Evolutionary conservation across 2,797 vertebrate species (phyloP).

Genomic region (Lepus oiostolus): DNA sequence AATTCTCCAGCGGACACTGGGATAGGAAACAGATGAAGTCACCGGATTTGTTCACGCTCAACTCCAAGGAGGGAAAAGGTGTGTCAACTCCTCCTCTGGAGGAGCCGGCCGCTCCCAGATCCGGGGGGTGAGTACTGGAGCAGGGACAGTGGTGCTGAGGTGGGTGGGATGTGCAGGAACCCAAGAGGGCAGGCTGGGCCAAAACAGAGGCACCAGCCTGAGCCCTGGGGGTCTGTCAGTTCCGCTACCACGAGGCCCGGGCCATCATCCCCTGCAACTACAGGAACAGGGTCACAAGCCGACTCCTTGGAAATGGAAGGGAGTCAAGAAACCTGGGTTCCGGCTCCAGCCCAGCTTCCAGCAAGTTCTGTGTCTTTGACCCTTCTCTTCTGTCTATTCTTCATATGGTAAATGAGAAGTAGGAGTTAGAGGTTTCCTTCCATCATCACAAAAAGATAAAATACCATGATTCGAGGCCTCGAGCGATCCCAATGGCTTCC

Average conservation of each 20-base stretch:
- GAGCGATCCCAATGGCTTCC: background rate
- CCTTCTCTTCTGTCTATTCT: background rate
- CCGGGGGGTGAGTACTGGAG: background rate
- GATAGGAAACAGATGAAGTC: slow-evolving; percentile 33
- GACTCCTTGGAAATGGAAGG: background rate
- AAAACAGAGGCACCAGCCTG: accelerated
- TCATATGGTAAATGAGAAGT: background rate
- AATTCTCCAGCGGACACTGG: slow-evolving; percentile 29
- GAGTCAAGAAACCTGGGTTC: background rate
- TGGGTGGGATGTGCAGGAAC: accelerated
- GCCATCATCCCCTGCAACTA: background rate
- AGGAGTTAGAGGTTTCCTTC: background rate
- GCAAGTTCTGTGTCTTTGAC: background rate
- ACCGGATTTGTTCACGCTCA: slow-evolving; percentile 46
- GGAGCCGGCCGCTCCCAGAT: slow-evolving; percentile 53
- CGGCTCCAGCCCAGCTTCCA: background rate
- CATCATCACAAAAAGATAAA: background rate
- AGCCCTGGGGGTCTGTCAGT: background rate
- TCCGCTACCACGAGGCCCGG: accelerated
- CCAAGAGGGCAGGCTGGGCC: background rate
- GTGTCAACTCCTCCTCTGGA: background rate
- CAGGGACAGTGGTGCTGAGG: accelerated
- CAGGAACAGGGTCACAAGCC: accelerated
- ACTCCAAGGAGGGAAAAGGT: background rate
- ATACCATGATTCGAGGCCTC: accelerated